Percentiles rank a stretch among this genome's conserved stretches.
Evolutionary conservation across 2,888 invertebrate species (phyloP).

Genomic region (Lithophane socia): DNA sequence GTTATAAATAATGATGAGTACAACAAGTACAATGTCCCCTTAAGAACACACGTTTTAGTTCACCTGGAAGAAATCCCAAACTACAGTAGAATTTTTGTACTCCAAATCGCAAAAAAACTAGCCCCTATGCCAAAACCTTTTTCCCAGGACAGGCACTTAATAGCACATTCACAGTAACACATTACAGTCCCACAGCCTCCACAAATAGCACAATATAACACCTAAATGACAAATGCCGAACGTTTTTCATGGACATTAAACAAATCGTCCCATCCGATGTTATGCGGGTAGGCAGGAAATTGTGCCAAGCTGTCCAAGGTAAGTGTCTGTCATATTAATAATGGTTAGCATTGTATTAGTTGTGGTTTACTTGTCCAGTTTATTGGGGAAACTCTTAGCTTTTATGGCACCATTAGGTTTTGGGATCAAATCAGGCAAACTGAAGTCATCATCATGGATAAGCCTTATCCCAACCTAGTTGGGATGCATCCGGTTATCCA

Average conservation of each 20-base stretch:
- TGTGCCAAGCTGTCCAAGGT: constrained; percentile 32
- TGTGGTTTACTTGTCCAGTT: background rate
- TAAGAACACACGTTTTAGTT: background rate
- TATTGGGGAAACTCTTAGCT: background rate
- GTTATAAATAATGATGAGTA: no score
- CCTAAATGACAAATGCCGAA: constrained; percentile 55
- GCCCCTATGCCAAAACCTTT: background rate
- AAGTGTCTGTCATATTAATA: constrained; percentile 18
- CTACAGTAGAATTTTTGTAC: no score
- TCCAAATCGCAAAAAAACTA: background rate
- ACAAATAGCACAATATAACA: constrained; percentile 45
- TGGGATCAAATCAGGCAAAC: no score
- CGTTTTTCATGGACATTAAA: constrained; percentile 64
- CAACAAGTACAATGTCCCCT: no score
- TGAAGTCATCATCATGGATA: no score
- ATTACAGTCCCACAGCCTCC: background rate
- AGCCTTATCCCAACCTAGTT: background rate
- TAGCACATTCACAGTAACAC: constrained; percentile 27
- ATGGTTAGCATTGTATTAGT: background rate
- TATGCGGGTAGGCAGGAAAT: constrained; percentile 46
- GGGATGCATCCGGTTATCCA: background rate
- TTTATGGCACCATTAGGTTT: background rate
- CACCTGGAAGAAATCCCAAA: background rate
- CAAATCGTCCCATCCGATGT: constrained; percentile 47
- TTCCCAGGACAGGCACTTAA: background rate